These are phyloP conservation scores for Luffia ferchaultella DNA, from an alignment of 2,888 invertebrate species.

Conservation along the genomic window DNA sequence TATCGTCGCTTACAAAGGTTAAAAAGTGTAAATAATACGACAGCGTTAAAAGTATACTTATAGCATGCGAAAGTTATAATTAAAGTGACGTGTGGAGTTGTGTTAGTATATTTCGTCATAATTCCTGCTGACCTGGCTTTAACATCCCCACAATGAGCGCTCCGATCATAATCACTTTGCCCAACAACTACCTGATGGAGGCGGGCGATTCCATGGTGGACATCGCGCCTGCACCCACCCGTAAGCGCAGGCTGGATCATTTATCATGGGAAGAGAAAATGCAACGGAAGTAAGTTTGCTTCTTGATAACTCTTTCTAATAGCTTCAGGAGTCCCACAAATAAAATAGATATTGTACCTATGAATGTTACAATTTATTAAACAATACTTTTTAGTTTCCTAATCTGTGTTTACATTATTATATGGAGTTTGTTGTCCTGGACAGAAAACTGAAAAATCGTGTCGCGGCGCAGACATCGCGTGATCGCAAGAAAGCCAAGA, in stretches of 20 bases:
- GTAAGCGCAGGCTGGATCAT: conserved; percentile 83
- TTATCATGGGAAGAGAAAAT: conserved; percentile 87
- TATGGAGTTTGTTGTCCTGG: neutral
- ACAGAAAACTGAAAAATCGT: conserved; percentile 92
- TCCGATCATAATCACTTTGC: conserved; percentile 60
- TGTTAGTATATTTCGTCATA: neutral
- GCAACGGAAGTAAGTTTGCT: conserved; percentile 79
- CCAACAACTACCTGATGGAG: conserved; percentile 49
- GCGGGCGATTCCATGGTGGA: conserved; percentile 29
- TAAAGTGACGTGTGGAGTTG: neutral
- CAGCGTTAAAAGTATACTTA: neutral
- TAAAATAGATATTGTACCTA: neutral
- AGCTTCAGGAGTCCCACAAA: neutral
- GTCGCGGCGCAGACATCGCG: conserved; percentile 98
- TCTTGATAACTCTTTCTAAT: neutral
- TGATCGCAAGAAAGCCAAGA: conserved; percentile 93
- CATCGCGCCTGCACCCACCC: conserved; percentile 33
- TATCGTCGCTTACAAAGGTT: neutral
- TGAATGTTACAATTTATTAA: neutral
- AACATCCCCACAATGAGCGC: conserved; percentile 37
- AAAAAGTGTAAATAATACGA: neutral
- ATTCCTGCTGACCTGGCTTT: neutral
- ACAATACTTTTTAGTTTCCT: neutral
- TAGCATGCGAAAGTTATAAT: neutral
- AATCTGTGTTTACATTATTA: no score